A percentile compares a stretch with the other conserved stretches of the same genome.
phyloP scores from a whole-genome alignment of 2,888 invertebrate genomes.

The Eilema sororculum region DNA sequence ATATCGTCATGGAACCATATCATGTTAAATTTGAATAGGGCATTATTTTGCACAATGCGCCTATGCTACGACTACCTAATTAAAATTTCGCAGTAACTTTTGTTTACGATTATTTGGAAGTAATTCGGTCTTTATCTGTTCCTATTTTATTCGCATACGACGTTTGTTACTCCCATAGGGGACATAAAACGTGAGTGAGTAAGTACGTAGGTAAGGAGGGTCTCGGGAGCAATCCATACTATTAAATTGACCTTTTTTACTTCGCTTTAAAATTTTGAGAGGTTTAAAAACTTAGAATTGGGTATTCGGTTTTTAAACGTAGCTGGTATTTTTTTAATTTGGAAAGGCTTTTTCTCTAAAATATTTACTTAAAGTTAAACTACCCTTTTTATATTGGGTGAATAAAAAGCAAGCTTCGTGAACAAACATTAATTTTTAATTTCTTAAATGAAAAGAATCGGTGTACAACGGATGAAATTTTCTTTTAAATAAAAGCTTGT shows the following conservation, averaged over 20 bases:
- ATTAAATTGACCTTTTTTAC: conserved; percentile 1
- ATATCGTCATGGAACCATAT: too few species aligned
- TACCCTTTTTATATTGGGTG: too few species aligned
- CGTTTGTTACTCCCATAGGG: conserved; percentile 9
- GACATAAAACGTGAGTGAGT: not conserved
- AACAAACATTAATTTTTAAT: too few species aligned
- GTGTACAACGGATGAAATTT: too few species aligned
- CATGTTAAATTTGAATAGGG: not conserved
- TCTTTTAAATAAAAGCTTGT: too few species aligned
- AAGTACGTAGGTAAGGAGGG: not conserved
- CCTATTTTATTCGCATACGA: conserved; percentile 2
- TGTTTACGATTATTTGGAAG: conserved; percentile 4
- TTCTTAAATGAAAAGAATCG: too few species aligned
- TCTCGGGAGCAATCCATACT: not conserved
- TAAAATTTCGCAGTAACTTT: conserved; percentile 3
- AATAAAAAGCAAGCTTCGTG: too few species aligned
- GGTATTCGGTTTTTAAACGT: not conserved
- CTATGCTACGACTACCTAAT: not conserved
- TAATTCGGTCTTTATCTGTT: not conserved
- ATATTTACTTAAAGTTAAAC: too few species aligned
- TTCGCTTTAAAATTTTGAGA: not conserved
- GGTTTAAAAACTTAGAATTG: not conserved
- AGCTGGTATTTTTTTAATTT: not conserved
- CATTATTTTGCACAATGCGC: not conserved
- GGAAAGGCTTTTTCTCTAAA: too few species aligned